Evolutionary conservation across 2,797 vertebrate genomes (phyloP).

Genomic region (Mycteria americana): DNA sequence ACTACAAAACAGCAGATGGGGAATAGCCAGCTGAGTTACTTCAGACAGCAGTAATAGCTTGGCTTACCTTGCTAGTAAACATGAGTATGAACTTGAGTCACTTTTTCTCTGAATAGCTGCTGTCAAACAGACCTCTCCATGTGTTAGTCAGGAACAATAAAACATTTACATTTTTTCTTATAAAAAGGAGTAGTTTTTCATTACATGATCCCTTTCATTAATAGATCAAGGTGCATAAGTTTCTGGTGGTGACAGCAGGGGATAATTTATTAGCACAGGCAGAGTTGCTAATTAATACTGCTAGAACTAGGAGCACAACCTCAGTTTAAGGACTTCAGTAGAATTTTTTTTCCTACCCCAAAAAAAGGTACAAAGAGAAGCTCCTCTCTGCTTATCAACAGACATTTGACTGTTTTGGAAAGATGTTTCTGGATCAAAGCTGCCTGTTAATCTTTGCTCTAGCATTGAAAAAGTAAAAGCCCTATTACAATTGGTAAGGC

Average conservation of each 20-base stretch:
- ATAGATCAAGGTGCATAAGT: neutral
- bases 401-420: neutral
- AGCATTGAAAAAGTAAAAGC: neutral
- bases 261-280: neutral
- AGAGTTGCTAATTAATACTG: neutral
- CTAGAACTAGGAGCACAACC: neutral
- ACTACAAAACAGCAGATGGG: neutral
- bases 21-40: neutral
- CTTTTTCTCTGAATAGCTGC: neutral
- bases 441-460: neutral
- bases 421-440: neutral
- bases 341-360: neutral
- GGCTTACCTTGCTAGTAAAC: neutral
- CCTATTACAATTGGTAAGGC: neutral
- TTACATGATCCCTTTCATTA: neutral
- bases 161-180: neutral
- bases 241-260: neutral
- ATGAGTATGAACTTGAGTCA: neutral
- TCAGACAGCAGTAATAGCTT: neutral
- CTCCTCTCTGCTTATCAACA: neutral
- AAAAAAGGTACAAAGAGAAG: neutral
- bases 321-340: neutral
- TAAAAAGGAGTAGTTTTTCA: neutral
- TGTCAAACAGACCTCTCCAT: neutral
- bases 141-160: neutral